Percentiles rank a stretch among this genome's conserved stretches.
phyloP scores from a whole-genome alignment of 2,888 invertebrate genomes.

The Protodeltote pygarga region DNA sequence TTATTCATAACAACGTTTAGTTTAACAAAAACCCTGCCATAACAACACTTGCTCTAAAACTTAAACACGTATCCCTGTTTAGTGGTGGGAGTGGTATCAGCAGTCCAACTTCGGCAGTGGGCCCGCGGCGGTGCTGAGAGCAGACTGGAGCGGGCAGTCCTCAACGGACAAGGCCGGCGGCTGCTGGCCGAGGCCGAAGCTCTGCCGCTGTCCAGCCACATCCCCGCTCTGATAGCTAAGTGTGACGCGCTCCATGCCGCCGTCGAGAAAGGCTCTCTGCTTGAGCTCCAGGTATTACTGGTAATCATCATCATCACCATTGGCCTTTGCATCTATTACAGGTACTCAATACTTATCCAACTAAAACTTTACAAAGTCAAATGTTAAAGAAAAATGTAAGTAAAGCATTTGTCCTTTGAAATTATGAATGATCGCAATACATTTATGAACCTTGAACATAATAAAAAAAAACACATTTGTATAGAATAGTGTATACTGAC shows the following conservation, averaged over 20 bases:
- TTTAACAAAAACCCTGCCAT: not conserved
- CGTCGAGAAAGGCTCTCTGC: conserved; percentile 90
- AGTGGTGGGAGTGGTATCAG: conserved; percentile 73
- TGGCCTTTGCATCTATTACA: too few species aligned
- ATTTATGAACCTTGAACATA: not conserved
- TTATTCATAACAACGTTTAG: too few species aligned
- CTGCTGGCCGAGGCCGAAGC: conserved; percentile 72
- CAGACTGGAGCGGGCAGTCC: conserved; percentile 80
- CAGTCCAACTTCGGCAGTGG: conserved; percentile 75
- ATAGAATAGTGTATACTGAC: not conserved
- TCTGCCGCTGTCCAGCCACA: conserved; percentile 64
- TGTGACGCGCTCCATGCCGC: conserved; percentile 92
- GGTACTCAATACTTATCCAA: too few species aligned
- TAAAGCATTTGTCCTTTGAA: too few species aligned
- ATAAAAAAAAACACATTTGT: not conserved
- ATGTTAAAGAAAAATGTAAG: too few species aligned
- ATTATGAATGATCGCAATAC: too few species aligned
- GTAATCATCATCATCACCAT: too few species aligned
- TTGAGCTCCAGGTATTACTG: conserved; percentile 87
- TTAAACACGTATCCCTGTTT: not conserved
- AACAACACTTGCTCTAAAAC: not conserved
- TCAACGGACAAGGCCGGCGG: conserved; percentile 78
- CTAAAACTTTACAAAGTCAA: too few species aligned
- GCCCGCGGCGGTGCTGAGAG: conserved; percentile 69
- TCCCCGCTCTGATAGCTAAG: conserved; percentile 90